Evolutionary conservation across 2,888 invertebrate species (phyloP), one percentile per base, ranked within the genome.

Genomic region (Ophonus ardosiacus): DNA sequence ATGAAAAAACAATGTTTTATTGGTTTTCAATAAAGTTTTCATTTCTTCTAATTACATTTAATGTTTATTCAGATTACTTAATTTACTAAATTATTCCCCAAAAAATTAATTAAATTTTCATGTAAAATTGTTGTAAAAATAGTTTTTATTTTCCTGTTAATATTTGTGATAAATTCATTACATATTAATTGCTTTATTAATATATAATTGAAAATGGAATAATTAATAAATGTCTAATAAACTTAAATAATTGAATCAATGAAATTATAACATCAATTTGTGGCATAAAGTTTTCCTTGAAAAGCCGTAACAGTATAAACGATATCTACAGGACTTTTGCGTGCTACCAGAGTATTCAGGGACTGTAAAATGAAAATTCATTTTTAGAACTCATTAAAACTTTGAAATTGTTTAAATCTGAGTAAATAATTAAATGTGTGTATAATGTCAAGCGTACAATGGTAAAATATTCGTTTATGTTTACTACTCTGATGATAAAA

Each of bases 381-480:
- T 82, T 82, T 82, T 82, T 82, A 74, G 82, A 82, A 82, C 82
- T 82, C 82, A 82, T 82, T 82, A 82, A 82, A 82, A 82, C 71
- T 82, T 82, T 74, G 57, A 57, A 57, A 82, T 82, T 57, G 57
- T 74, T 82, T 74, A 74, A 82, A 82, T 81, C 81, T 65, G 63
- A 65, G 81, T 81, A 65, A 81, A 81, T 81, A 81, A 81, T 81
- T 81, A 81, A 81, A 81, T 65, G 81, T 51, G 51, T 65, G 65
- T 81, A 65, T 68, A 79, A 61, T 65, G 81, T 63, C 40, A 81
- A 40, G 43, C 63, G 17, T 65, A 51, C 51, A 17, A 65, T 18
- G 68, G 1, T 43, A 24, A 81, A 81, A 81, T 65, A 81, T 81
- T 43, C 43, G 43, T n/a, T 65, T 43, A 43, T 81, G 63, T 81